Evolutionary conservation across 2,888 invertebrate species (phyloP).

Genomic region (Dynastes maya): DNA sequence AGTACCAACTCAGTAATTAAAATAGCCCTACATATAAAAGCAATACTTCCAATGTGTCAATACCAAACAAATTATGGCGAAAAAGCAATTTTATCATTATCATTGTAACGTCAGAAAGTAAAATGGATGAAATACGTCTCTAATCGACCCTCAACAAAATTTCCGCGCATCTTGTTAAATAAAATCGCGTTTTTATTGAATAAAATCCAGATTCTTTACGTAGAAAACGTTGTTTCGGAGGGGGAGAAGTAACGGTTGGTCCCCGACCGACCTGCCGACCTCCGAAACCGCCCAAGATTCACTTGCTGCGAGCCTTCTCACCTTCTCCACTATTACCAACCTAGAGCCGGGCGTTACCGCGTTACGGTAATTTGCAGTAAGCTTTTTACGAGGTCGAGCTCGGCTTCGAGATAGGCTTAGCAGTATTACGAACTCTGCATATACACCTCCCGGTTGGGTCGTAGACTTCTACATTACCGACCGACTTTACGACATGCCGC

Average conservation of each 20-base stretch:
- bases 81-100: too few species aligned
- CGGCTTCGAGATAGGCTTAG: conserved; percentile 59
- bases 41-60: too few species aligned
- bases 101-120: too few species aligned
- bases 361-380: conserved; percentile 60
- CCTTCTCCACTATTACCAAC: not conserved
- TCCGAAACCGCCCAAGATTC: not conserved
- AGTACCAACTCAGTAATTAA: too few species aligned
- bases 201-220: conserved; percentile 46
- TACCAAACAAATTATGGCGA: too few species aligned
- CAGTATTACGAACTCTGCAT: conserved; percentile 63
- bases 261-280: not conserved
- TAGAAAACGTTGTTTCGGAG: not conserved
- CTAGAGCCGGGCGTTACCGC: conserved; percentile 9
- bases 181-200: conserved; percentile 48
- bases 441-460: conserved; percentile 61
- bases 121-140: too few species aligned
- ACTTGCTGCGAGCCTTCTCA: not conserved
- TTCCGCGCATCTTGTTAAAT: not conserved
- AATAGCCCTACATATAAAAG: too few species aligned
- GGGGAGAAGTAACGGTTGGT: not conserved
- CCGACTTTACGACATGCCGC: conserved; percentile 58
- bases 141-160: too few species aligned
- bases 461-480: conserved; percentile 59
- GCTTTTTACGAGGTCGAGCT: conserved; percentile 60